A percentile compares a stretch with the other conserved stretches of the same genome.
phyloP scores from a whole-genome alignment of 2,113 vertebrate genomes.

The Ciconia maguari region DNA sequence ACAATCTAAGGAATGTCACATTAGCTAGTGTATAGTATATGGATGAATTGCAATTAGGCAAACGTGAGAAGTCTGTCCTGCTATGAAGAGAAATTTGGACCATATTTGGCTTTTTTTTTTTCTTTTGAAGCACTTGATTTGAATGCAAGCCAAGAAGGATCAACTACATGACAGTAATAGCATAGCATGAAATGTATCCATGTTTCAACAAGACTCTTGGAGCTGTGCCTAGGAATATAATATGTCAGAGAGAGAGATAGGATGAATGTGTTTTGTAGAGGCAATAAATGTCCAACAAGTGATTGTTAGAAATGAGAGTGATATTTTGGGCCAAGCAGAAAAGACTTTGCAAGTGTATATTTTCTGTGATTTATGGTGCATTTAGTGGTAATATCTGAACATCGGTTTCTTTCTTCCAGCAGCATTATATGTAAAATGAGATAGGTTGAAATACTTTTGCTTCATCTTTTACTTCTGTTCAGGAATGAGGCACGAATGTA shows the following conservation, averaged over 20 bases:
- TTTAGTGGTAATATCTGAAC: not conserved
- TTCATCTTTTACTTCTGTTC: not conserved
- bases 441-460: not conserved
- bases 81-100: not conserved
- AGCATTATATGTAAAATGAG: not conserved
- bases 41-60: not conserved
- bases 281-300: not conserved
- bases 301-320: not conserved
- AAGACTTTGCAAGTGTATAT: not conserved
- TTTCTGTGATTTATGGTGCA: not conserved
- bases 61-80: not conserved
- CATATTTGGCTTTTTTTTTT: not conserved
- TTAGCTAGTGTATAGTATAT: not conserved
- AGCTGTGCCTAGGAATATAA: not conserved
- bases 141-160: conserved; percentile 17
- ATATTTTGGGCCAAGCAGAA: not conserved
- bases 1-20: not conserved
- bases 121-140: not conserved
- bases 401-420: not conserved
- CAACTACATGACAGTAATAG: conserved; percentile 6
- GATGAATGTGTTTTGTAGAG: not conserved
- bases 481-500: not conserved
- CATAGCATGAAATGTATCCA: not conserved
- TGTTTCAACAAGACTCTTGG: conserved; percentile 40
- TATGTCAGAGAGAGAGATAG: not conserved